These are phyloP conservation scores for Ibidorhyncha struthersii DNA, from an alignment of 2,113 vertebrate genomes.

Conservation along the genomic window DNA sequence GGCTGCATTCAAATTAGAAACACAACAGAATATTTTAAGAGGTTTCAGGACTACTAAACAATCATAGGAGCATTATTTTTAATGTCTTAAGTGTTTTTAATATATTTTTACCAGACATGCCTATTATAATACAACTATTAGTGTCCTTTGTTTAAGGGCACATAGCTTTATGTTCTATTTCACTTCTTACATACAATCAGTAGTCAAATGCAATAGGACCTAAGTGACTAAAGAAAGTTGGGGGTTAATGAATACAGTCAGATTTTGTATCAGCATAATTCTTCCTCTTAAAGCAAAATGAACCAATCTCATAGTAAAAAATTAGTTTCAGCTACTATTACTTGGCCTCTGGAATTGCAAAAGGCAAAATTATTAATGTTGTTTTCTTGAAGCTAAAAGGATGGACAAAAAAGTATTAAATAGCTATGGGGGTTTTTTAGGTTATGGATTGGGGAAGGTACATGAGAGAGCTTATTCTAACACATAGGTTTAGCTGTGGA, in stretches of 20 bases:
- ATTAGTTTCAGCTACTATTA: conserved; percentile 26
- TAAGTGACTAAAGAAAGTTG: neutral
- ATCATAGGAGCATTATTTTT: neutral
- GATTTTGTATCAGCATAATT: neutral
- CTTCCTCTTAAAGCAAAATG: conserved; percentile 12
- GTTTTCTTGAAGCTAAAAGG: neutral
- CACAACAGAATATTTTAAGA: neutral
- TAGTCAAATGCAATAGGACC: neutral
- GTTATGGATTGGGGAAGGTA: neutral
- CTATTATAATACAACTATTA: neutral
- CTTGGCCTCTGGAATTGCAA: neutral
- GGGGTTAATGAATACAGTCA: neutral
- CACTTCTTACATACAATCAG: neutral
- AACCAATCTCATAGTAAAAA: neutral
- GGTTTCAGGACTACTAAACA: neutral
- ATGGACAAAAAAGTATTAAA: conserved; percentile 35
- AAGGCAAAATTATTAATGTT: neutral
- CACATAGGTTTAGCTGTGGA: conserved; percentile 10
- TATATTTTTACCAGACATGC: neutral
- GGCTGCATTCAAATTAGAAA: neutral
- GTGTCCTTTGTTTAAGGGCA: neutral
- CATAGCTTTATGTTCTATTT: neutral
- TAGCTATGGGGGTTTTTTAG: neutral
- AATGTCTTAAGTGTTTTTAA: neutral
- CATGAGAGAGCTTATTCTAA: neutral